A percentile compares a stretch with the other conserved stretches of the same genome.
These are phyloP conservation scores for Zeus faber DNA, from an alignment of 2,113 vertebrate genomes.

Conservation along the genomic window DNA sequence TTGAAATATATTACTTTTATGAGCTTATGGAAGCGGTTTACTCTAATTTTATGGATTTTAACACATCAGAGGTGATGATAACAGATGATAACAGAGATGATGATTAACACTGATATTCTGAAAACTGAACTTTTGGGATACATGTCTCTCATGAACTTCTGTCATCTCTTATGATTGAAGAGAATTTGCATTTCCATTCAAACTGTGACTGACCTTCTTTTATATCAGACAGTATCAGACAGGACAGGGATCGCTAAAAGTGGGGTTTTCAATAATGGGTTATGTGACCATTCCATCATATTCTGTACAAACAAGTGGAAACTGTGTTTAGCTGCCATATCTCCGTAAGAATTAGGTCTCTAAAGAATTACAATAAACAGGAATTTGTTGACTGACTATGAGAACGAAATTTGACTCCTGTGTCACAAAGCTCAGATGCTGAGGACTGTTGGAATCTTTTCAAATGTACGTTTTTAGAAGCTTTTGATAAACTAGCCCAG, in stretches of 20 bases:
- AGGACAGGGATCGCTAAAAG: neutral
- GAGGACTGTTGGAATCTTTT: neutral
- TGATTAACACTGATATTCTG: neutral
- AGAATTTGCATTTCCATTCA: neutral
- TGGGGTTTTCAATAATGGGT: neutral
- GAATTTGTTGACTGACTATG: neutral
- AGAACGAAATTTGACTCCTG: neutral
- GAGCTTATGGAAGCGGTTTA: neutral
- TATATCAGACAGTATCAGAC: neutral
- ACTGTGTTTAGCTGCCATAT: neutral
- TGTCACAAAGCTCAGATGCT: neutral
- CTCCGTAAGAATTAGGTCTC: neutral
- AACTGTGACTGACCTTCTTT: neutral
- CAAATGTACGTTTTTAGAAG: neutral
- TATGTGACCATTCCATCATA: neutral
- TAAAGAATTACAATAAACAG: neutral
- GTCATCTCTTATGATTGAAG: neutral
- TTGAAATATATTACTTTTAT: neutral
- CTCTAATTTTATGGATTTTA: neutral
- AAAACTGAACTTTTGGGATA: neutral
- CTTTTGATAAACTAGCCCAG: neutral
- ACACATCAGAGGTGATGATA: neutral
- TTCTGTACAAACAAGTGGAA: neutral
- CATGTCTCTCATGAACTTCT: neutral
- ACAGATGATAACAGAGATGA: no score